Evolutionary conservation across 23 tunicate species (phyloP), one percentile per base, ranked within the genome.

Genomic region (Styela clava): DNA sequence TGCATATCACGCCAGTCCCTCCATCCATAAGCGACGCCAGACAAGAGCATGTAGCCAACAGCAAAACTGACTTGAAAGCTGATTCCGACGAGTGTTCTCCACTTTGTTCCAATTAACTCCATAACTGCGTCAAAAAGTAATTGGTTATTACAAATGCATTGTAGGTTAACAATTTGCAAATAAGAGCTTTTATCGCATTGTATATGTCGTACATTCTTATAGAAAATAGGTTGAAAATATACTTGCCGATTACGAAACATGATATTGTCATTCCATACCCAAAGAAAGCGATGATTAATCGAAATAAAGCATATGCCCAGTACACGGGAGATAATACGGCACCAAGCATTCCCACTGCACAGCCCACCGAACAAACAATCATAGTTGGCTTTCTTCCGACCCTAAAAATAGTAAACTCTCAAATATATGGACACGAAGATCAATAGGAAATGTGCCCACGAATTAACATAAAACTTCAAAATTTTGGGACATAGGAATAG

Each of bases 21-120:
- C 94, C 87, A 89, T 30, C 78, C 62, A 72, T 84, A 89, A 16
- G 94, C 88, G 31, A 89, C 64, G 33, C 94, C 94, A 21, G 94
- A 89, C 68, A 89, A 31, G 37, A 84, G 84, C 94, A 89, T 89
- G 82, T 89, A 89, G 24, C 94, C 94, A 27, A 89, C 74, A 29
- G 94, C 94, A 79, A 84, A 89, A 25, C 61, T 65, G 31, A 74
- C 62, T 65, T 89, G 94, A 64, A 83, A 89, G 51, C 88, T 73
- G 20, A 89, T 85, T 3, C 94, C 94, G 28, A 84, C 24, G 61
- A 86, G 52, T 0, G 94, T 84, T 34, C 94, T 72, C 88, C 85
- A 84, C 64, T 78, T 63, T 51, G 61, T 64, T 37, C 85, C 74
- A 0, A 78, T 79, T 9, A 89, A 79, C 63, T 89, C 94, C 85